A percentile compares a stretch with the other conserved stretches of the same genome.
phyloP scores from a whole-genome alignment of 1,140 invertebrate species.

The Sycobia sp. region DNA sequence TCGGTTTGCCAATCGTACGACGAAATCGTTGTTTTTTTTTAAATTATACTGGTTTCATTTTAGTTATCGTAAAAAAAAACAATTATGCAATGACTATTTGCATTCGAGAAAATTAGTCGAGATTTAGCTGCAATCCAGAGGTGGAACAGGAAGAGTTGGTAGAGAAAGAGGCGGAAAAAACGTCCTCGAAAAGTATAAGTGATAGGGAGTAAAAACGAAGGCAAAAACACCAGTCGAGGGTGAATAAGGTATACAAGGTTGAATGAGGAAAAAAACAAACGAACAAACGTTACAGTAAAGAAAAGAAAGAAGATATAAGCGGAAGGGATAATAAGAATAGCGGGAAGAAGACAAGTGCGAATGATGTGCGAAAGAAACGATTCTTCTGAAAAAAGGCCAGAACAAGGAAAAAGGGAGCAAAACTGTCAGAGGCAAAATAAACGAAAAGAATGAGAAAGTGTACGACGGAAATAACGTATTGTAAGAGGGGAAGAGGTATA shows the following conservation, averaged over 20 bases:
- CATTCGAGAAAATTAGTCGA: too few relatives aligned
- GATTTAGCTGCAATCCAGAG: too few relatives aligned
- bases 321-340: constrained; percentile 19
- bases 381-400: constrained; percentile 27
- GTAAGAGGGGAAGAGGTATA: constrained; percentile 29
- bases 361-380: constrained; percentile 23
- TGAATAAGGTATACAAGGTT: neutral
- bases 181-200: neutral
- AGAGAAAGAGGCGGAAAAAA: too few relatives aligned
- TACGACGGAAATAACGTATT: constrained; percentile 30
- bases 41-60: too few relatives aligned
- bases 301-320: neutral
- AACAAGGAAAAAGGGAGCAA: constrained; percentile 21
- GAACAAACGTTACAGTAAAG: constrained; percentile 19
- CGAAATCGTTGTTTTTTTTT: too few relatives aligned
- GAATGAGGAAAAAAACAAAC: neutral
- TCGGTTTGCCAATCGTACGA: too few relatives aligned
- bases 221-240: constrained; percentile 5
- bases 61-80: too few relatives aligned
- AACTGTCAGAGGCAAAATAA: neutral
- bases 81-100: too few relatives aligned
- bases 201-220: constrained; percentile 1
- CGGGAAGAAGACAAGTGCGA: constrained; percentile 7
- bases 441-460: constrained; percentile 1
- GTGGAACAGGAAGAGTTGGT: too few relatives aligned